Base-by-base conservation (phyloP, 2,888 invertebrate species). In the Cephus rjabovi region DNA sequence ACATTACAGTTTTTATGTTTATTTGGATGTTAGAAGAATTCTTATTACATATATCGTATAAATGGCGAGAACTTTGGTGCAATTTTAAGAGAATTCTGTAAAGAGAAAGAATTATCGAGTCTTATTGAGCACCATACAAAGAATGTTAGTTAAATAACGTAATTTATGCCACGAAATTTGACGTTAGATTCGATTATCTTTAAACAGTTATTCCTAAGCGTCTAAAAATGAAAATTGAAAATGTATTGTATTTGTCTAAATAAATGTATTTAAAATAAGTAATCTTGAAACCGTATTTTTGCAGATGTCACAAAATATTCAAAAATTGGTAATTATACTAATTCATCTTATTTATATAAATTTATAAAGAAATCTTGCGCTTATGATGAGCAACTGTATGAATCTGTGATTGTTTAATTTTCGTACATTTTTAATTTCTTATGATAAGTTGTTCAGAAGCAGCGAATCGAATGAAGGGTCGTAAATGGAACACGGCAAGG, bases 201-300 rank as follows among this genome's bases (percentile, higher is more conserved):
- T 37, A 76, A 75, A 75, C 23, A 69, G 34, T 79, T 74, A 76
- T 75, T 73, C 73, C 75, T 75, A 76, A 76, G 75, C 73, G 74
- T 40, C 56, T 31, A 31, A 73, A 69, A 77, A 37, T 74, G 74
- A 78, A 74, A 78, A 75, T 69, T 78, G 75, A 78, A 78, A 76
- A 33, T 79, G 79, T 77, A 81, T 75, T 81, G 81, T 78, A 77
- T 75, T 80, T 76, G 76, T 74, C 75, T 40, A 77, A 81, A 81
- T 81, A 80, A 81, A 79, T 81, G 76, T 79, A 81, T 81, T 79
- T 79, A 78, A 77, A 79, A 79, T 76, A 69, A 78, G 56, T 56
- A 56, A 56, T 56, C 56, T 23, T 56, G 2, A 23, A 56, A 9
- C 56, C 23, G 23, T 56, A 56, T 56, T 23, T 56, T 56, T 56